Base-by-base conservation (phyloP, 92 coral and sea anemone genomes). In the Galaxea fascicularis region DNA sequence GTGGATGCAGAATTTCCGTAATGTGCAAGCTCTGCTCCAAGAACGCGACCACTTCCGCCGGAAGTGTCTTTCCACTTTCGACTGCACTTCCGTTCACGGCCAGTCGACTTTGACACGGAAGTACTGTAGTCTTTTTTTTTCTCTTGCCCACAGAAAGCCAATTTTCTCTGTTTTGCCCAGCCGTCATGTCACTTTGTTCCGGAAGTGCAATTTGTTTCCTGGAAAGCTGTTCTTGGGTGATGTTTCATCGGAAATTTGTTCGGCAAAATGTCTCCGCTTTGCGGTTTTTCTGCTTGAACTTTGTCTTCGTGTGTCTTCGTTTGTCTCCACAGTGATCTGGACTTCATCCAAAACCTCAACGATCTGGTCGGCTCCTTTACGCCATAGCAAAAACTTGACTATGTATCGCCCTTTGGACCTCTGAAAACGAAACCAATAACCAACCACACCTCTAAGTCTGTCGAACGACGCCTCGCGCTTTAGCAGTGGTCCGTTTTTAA, bases 351-450 rank as follows among this genome's bases (percentile, higher is more conserved):
- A 4, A 15, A 68, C 17, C 44, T 70, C 85, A n/a, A 59, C 70
- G 4, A 53, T 1, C 78, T 39, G 17, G 20, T 27, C 68, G 4
- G 69, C 35, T 24, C 10, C 30, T 27, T 28, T 28, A 47, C 27
- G 31, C 85, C 76, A 69, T 30, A 81, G 16, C 9, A 68, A 69
- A 56, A 81, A 81, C 4, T 51, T 69, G 46, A 81, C 39, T 22
- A 71, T 16, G 46, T 69, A 81, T 4, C 77, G 63, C 12, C 65
- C 57, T n/a, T 53, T 81, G 30, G 52, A 15, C 31, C 57, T 49
- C 17, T 67, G 73, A 29, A 81, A 81, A 35, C 85, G 85, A 67
- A 71, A 81, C 85, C 85, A 81, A 41, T 22, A 81, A 2, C 73
- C 83, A 65, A 45, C 60, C 21, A 78, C 28, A 27, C 83, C 73